Base-by-base conservation (phyloP, 2,797 vertebrate genomes). In the Sciurus vulgaris region DNA sequence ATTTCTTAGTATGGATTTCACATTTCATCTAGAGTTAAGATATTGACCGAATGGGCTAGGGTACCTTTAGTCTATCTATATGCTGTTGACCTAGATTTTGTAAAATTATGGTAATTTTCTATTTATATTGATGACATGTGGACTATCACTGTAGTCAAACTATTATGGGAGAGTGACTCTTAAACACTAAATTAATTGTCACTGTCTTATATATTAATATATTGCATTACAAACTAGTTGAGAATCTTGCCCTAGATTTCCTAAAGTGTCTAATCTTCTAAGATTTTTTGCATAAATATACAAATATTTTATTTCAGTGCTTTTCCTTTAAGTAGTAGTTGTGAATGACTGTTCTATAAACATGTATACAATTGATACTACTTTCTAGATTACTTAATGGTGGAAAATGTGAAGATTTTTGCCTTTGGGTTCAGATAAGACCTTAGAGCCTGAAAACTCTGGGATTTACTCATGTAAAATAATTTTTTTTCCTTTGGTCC, bases 1-100 rank as follows among this genome's bases (percentile, higher is more conserved):
- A 98, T 97, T 97, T 97, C 86, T 96, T 72, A 97, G 93, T 97
- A 96, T 97, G 94, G 96, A 98, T 98, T 98, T 98, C 97, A 98
- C 96, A 98, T 98, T 98, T 97, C 92, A 97, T 74, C 92, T 98
- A 96, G 41, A 89, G 63, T 90, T 79, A 93, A 92, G 77, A 77
- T 93, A 95, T 86, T 1, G 28, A 91, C 69, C 61, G 22, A 93
- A 93, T 89, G 63, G 84, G 7, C 69, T 82, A 13, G 63, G 91
- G 78, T 96, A 93, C 74, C 30, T 91, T 84, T 24, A 81, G 1
- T 94, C 7, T 70, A 81, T 78, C 33, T 88, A 73, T 89, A 79
- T 72, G 14, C 90, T 83, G 35, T 61, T 94, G 81, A 87, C 82
- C 63, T 72, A 95, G 47, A 82, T 95, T 95, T 97, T 59, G 89